Evolutionary conservation across 2,797 vertebrate species (phyloP).

Genomic region (Setipinna tenuifilis): DNA sequence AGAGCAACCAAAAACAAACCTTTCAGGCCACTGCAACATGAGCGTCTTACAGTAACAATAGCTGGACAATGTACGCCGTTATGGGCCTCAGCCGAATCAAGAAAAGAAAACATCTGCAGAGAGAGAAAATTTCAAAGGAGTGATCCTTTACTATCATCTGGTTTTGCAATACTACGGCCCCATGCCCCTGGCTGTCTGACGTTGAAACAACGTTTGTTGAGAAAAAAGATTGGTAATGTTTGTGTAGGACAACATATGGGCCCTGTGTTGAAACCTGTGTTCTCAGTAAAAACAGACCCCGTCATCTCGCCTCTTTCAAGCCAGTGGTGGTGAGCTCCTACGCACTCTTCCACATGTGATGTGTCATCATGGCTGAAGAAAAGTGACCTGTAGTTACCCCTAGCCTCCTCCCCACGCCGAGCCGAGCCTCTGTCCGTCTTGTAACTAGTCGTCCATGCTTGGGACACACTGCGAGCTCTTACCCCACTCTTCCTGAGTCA

Average conservation of each 20-base stretch:
- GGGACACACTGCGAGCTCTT: neutral
- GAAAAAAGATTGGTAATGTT: slow-evolving; percentile 9
- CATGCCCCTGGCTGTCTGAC: neutral
- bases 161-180: neutral
- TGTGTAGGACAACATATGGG: slow-evolving; percentile 19
- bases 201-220: neutral
- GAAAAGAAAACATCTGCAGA: slow-evolving; percentile 20
- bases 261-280: neutral
- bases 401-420: neutral
- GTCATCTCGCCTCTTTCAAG: no score
- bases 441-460: neutral
- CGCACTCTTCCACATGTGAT: neutral
- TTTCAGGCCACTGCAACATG: neutral
- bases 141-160: slow-evolving; percentile 1
- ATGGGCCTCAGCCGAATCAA: neutral
- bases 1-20: neutral
- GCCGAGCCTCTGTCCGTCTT: neutral
- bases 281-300: no score
- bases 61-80: neutral
- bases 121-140: neutral
- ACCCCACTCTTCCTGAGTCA: slow-evolving; percentile 1
- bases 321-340: neutral
- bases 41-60: neutral
- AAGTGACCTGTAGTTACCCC: slow-evolving; percentile 17
- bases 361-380: neutral